Conservation (phyloP, 2,888 invertebrate species). For the Philereme transversata region DNA sequence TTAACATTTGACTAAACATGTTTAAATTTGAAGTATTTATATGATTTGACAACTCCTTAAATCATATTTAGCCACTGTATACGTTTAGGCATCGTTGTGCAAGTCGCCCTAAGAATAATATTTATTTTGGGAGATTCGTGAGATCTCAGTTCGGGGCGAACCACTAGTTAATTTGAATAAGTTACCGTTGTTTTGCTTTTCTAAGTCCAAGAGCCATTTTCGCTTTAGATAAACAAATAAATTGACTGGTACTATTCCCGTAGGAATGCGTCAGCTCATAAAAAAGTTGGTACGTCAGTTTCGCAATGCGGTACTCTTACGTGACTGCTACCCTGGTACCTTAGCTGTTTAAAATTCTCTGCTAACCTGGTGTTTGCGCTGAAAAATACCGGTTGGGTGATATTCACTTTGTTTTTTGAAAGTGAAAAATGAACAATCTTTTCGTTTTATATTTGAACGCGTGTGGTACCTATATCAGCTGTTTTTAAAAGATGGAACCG, state of each 20-base stretch:
- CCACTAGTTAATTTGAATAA: too few relatives aligned
- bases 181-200: too few relatives aligned
- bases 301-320: constrained; percentile 75
- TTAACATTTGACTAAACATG: too few relatives aligned
- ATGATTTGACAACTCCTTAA: too few relatives aligned
- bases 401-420: constrained; percentile 22
- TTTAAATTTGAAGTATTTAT: too few relatives aligned
- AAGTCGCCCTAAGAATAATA: too few relatives aligned
- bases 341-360: constrained; percentile 33
- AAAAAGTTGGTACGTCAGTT: constrained; percentile 34
- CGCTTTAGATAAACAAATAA: constrained; percentile 18
- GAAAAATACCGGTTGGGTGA: constrained; percentile 23
- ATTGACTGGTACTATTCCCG: constrained; percentile 14
- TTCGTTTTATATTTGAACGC: constrained; percentile 17
- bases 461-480: constrained; percentile 6
- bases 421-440: constrained; percentile 19
- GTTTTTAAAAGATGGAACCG: constrained; percentile 11
- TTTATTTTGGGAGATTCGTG: too few relatives aligned
- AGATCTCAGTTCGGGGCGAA: too few relatives aligned
- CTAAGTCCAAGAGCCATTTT: too few relatives aligned
- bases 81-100: too few relatives aligned
- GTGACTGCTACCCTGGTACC: constrained; percentile 60
- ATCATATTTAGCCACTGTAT: too few relatives aligned
- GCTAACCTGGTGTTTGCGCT: constrained; percentile 31
- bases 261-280: constrained; percentile 18